Evolutionary conservation across 2,113 vertebrate genomes (phyloP), one percentile per base, ranked within the genome.

Genomic region (Nibea albiflora): DNA sequence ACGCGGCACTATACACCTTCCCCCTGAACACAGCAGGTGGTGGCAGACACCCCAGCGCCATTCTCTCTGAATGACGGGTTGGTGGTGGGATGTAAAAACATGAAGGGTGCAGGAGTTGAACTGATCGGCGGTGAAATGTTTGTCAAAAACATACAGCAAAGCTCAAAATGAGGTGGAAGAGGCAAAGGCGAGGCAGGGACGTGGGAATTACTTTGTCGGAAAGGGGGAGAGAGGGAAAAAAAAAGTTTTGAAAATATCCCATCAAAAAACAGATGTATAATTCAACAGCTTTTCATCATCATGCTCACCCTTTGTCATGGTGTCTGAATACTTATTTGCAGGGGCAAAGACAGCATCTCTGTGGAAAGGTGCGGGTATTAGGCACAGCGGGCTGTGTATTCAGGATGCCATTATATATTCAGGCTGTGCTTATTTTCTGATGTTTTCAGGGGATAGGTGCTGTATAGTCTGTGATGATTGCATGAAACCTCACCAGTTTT

Each of bases 401-500:
- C 74, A 76, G 67, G 85, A 82, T 57, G 67, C 78, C 80, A 83
- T 90, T 85, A 90, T 86, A 85, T 68, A 92, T 92, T 86, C 89
- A 83, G 85, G 65, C 56, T 85, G 81, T 83, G 85, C 86, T 85
- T 88, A 86, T 88, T 90, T 91, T 91, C 87, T 83, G 80, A 89
- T 91, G 84, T 91, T 92, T 91, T 82, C 73, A 58, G 85, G 86
- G 80, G 84, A 77, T 71, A 76, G 87, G 71, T 86, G 85, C 75
- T 67, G 89, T 73, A 85, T 28, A 83, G 81, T 65, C 50, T 77
- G 89, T 76, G 76, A 86, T 89, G 89, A 92, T 90, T 88, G 90
- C 80, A 86, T 85, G 81, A 90, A 93, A 90, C 76, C 84, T 88
- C 88, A 72, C 88, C 85, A 80, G 83, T 82, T 92, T 90, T 92